A percentile compares a stretch with the other conserved stretches of the same genome.
These are phyloP conservation scores for Paralichthys olivaceus DNA, from an alignment of 2,113 vertebrate genomes.

Conservation along the genomic window DNA sequence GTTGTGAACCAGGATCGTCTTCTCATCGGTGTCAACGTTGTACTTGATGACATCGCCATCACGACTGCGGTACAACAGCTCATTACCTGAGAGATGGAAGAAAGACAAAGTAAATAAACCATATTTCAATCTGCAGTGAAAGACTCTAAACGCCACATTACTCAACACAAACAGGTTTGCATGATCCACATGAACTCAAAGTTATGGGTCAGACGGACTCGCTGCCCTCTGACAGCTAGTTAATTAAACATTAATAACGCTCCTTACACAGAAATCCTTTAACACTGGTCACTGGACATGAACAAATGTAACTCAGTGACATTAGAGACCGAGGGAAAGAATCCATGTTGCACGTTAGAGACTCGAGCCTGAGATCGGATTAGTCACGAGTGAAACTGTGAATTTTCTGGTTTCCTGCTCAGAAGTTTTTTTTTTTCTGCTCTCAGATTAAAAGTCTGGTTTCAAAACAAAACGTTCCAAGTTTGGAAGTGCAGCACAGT, in stretches of 20 bases:
- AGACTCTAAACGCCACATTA: not conserved
- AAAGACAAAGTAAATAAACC: not conserved
- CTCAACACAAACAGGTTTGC: not conserved
- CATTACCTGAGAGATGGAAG: conserved; percentile 82
- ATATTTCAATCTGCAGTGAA: not conserved
- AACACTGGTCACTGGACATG: not conserved
- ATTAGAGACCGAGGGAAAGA: not conserved
- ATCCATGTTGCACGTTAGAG: not conserved
- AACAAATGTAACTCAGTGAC: conserved; percentile 1
- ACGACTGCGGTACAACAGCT: conserved; percentile 91
- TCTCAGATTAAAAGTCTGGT: too few relatives aligned
- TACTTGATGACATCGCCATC: conserved; percentile 89
- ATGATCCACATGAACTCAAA: not conserved
- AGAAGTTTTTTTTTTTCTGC: too few relatives aligned
- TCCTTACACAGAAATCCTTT: too few relatives aligned
- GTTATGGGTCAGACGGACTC: too few relatives aligned
- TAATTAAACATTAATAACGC: too few relatives aligned
- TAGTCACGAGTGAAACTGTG: not conserved
- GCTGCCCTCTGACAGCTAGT: too few relatives aligned
- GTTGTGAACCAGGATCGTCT: conserved; percentile 91
- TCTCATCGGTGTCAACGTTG: conserved; percentile 88
- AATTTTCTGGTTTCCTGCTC: too few relatives aligned
- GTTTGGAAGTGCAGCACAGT: not conserved
- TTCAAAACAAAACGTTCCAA: not conserved
- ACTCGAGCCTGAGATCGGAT: not conserved